These are phyloP conservation scores for Anhinga rufa DNA, from an alignment of 2,113 vertebrate genomes.

Conservation along the genomic window DNA sequence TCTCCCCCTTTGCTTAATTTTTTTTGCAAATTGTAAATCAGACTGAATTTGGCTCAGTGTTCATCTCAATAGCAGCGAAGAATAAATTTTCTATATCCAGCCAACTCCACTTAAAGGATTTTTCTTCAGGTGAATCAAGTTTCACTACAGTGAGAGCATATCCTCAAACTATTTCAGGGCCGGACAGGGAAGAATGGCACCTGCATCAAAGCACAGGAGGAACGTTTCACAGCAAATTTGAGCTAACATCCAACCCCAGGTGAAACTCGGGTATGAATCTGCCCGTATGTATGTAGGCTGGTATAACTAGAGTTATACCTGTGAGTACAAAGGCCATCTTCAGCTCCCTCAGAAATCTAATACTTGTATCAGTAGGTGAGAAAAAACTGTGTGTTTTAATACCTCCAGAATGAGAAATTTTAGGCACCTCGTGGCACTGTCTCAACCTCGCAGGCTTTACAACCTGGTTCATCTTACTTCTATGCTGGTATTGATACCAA, in stretches of 20 bases:
- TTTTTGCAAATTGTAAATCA: not conserved
- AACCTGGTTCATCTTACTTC: not conserved
- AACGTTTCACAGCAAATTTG: not conserved
- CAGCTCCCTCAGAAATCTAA: not conserved
- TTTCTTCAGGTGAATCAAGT: not conserved
- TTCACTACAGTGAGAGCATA: not conserved
- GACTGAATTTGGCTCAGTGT: not conserved
- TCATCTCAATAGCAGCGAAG: not conserved
- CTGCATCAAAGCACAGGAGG: rapidly evolving
- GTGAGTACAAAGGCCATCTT: not conserved
- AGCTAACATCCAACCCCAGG: not conserved
- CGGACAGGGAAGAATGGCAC: not conserved
- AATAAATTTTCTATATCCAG: not conserved
- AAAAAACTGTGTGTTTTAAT: not conserved
- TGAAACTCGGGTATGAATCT: not conserved
- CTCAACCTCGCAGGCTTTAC: not conserved
- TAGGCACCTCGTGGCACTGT: not conserved
- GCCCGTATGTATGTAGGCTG: rapidly evolving
- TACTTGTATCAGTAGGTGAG: not conserved
- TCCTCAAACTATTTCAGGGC: not conserved
- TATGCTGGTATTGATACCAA: not conserved
- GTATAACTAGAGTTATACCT: not conserved
- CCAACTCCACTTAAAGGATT: not conserved
- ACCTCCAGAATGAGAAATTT: not conserved
- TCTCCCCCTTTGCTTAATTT: not conserved